phyloP scores from a whole-genome alignment of 2,113 vertebrate species.

The Accipiter cooperii region DNA sequence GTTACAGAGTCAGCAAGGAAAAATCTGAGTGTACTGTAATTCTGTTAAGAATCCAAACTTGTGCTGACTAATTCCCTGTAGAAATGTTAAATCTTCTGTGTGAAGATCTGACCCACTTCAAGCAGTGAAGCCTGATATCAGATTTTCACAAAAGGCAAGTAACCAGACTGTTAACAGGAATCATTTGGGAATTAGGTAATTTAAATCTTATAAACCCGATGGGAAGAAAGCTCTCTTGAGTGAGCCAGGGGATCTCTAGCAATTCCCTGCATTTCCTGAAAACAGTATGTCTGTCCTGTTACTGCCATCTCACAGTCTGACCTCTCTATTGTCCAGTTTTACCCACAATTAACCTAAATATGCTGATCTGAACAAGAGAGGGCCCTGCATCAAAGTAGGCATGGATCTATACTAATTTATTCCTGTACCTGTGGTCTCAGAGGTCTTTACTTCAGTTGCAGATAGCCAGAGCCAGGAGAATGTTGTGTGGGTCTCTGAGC shows the following conservation, averaged over 20 bases:
- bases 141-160: not conserved
- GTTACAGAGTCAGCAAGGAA: accelerated
- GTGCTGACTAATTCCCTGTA: not conserved
- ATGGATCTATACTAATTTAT: not conserved
- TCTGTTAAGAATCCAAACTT: not conserved
- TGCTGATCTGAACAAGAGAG: not conserved
- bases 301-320: not conserved
- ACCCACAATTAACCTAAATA: not conserved
- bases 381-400: not conserved
- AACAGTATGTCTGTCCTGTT: not conserved
- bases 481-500: not conserved
- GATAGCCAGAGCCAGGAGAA: not conserved
- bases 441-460: not conserved
- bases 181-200: not conserved
- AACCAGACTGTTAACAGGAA: not conserved
- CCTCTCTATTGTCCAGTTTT: not conserved
- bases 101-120: not conserved
- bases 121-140: not conserved
- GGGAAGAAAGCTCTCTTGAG: not conserved
- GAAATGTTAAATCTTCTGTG: not conserved
- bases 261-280: not conserved
- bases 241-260: not conserved
- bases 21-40: not conserved
- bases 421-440: not conserved
- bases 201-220: not conserved